Base-by-base conservation (phyloP, 2,888 invertebrate genomes). In the Aporophyla nigra region DNA sequence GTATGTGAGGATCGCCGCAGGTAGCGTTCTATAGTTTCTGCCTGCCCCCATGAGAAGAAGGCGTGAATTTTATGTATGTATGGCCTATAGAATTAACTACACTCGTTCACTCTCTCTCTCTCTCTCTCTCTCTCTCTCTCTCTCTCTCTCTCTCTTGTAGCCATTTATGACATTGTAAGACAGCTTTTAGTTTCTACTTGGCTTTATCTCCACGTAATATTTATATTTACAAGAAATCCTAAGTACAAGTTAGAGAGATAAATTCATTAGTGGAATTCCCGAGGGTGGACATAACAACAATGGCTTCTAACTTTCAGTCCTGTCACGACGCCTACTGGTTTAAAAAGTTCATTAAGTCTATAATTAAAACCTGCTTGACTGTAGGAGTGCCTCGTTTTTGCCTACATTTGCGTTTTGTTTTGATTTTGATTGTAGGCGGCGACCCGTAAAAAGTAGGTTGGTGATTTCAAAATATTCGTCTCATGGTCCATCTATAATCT, bases 291-390 rank as follows among this genome's bases (percentile, higher is more conserved):
- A 63, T 33, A 14, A 46, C 2, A 65, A 83, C 65, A 77, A 78
- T 66, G 83, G 40, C 43, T 6, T 5, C 43, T 54, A 51, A 61
- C 43, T 61, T 72, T 83, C 63, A 14, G 59, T 19, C 61, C 43
- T 27, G 53, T 78, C 84, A 70, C n/a, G 27, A 58, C 83, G 83
- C 81, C 81, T 73, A 78, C 83, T 21, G 12, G 7, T 72, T 59
- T 16, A 70, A 72, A 82, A 82, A 51, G 2, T 66, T 82, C 59
- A 82, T 80, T 77, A 69, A 6, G 67, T 9, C 33, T 69, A 19
- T 80, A 66, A 82, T 83, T 66, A 66, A 78, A 83, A 43, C 12
- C 56, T 58, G 9, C 12, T 76, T 33, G 9, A 71, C 56, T n/a
- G 67, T 63, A 62, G 76, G 76, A 69, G 59, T 66, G 12, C 5